Percentiles rank a stretch among this genome's conserved stretches.
Evolutionary conservation across 1,140 invertebrate species (phyloP).

Genomic region (Drosophila tristis): DNA sequence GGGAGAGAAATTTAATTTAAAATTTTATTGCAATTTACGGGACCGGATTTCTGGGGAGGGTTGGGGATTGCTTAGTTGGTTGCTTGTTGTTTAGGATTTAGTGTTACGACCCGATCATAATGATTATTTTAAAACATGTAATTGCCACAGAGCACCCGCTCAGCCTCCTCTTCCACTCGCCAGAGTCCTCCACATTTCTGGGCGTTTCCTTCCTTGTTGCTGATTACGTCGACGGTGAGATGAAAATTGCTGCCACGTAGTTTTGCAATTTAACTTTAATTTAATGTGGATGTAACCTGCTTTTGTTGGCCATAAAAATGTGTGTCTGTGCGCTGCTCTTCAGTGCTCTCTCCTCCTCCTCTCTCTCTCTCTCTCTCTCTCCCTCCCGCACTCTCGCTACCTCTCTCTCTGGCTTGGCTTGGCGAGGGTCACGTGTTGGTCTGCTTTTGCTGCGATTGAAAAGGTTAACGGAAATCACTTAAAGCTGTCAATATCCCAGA

Average conservation of each 20-base stretch:
- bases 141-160: constrained; percentile 46
- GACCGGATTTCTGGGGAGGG: not conserved
- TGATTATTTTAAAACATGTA: constrained; percentile 80
- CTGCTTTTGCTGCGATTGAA: constrained; percentile 53
- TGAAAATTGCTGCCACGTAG: constrained; percentile 79
- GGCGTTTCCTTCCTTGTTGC: constrained; percentile 45
- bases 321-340: constrained; percentile 31
- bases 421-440: constrained; percentile 71
- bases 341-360: no score
- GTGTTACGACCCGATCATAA: constrained; percentile 73
- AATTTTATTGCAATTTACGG: constrained; percentile 79
- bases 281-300: constrained; percentile 81
- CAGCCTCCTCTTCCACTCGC: not conserved
- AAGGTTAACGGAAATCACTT: constrained; percentile 77
- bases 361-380: not conserved
- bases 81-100: constrained; percentile 54
- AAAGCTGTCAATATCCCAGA: constrained; percentile 67
- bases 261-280: constrained; percentile 83
- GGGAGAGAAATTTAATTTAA: constrained; percentile 75
- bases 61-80: no score
- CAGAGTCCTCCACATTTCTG: not conserved
- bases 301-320: constrained; percentile 77
- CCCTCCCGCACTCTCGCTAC: no score
- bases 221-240: constrained; percentile 65
- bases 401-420: constrained; percentile 19